Percentiles rank a stretch among this genome's conserved stretches.
Conservation (phyloP, 2,888 invertebrate species). For the Eupsilia transversa region DNA sequence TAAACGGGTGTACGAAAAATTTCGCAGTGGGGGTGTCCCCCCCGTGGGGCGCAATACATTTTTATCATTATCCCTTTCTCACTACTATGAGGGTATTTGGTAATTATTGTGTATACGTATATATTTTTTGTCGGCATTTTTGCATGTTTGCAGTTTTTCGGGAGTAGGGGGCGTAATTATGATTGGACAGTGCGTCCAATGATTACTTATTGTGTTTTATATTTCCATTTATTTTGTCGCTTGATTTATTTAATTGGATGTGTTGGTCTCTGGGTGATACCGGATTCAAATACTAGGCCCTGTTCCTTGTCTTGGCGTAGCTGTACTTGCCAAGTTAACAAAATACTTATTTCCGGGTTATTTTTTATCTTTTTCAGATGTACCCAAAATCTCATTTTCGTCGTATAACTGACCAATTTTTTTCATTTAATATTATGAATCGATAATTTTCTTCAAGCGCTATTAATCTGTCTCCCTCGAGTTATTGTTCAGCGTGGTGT, state of each 20-base stretch:
- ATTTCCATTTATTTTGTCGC: slow-evolving; percentile 45
- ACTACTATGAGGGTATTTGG: slow-evolving; percentile 86
- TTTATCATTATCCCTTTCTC: slow-evolving; percentile 88
- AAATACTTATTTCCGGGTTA: not conserved
- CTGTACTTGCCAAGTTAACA: not conserved
- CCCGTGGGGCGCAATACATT: slow-evolving; percentile 84
- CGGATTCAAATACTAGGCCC: not conserved
- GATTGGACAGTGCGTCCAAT: slow-evolving; percentile 62
- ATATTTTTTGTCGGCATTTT: slow-evolving; percentile 66
- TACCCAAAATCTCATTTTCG: not conserved
- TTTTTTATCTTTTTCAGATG: not conserved
- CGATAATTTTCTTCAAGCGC: not conserved
- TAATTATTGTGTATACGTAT: slow-evolving; percentile 86
- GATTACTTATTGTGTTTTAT: slow-evolving; percentile 60
- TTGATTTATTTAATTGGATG: slow-evolving; percentile 51
- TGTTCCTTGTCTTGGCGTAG: not conserved
- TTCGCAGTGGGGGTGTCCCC: slow-evolving; percentile 77
- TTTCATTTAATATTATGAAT: not conserved
- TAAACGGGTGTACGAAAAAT: slow-evolving; percentile 86
- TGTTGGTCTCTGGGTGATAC: slow-evolving; percentile 6
- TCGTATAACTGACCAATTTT: no score
- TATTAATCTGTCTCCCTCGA: not conserved
- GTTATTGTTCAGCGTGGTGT: not conserved
- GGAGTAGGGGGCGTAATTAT: slow-evolving; percentile 59
- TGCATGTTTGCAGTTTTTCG: slow-evolving; percentile 66